A percentile compares a stretch with the other conserved stretches of the same genome.
Evolutionary conservation across 2,113 vertebrate species (phyloP).

Genomic region (Pitta sordida): DNA sequence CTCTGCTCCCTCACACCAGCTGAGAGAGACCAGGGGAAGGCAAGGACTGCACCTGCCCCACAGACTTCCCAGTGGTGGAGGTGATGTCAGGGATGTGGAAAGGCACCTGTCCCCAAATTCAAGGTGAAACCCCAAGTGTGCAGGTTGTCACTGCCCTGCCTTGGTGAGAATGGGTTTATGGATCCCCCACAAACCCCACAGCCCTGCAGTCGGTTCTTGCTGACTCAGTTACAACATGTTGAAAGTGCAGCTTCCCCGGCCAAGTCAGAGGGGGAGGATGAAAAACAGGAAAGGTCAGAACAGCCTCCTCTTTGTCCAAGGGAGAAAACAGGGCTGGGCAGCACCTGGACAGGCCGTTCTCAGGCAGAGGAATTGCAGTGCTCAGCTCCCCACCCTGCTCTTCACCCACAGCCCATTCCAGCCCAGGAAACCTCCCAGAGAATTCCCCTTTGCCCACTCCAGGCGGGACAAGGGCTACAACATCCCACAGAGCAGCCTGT

Average conservation of each 20-base stretch:
- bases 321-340: not conserved
- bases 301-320: not conserved
- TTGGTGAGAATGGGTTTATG: not conserved
- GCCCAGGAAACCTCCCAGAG: not conserved
- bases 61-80: not conserved
- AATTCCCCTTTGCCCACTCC: not conserved
- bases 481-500: accelerated
- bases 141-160: accelerated
- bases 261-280: not conserved
- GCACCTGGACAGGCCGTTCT: not conserved
- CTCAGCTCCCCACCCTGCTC: not conserved
- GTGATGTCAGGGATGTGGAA: not conserved
- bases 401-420: not conserved
- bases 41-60: not conserved
- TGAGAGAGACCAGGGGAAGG: not conserved
- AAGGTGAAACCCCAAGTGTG: not conserved
- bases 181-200: not conserved
- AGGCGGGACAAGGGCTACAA: not conserved
- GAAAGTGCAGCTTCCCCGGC: not conserved
- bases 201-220: not conserved
- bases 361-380: not conserved
- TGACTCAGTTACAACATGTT: not conserved
- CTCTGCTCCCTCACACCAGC: not conserved
- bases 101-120: not conserved
- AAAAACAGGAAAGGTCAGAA: not conserved